Conservation (phyloP, 2,888 invertebrate genomes). For the Platycheirus rosarum region DNA sequence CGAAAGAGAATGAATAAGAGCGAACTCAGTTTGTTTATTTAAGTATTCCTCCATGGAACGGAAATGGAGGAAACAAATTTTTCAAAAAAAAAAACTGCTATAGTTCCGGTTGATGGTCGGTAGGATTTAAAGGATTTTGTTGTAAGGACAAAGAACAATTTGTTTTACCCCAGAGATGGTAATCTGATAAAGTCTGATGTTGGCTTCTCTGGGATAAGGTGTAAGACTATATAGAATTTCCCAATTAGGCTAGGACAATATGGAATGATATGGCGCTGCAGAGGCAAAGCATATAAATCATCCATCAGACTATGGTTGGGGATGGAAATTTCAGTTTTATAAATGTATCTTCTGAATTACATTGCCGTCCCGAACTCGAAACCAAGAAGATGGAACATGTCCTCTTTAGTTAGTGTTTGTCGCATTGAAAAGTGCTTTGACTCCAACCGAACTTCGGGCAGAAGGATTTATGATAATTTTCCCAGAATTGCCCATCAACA, state of each 20-base stretch:
- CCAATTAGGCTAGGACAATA: constrained; percentile 51
- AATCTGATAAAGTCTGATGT: constrained; percentile 47
- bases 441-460: constrained; percentile 20
- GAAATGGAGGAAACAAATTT: constrained; percentile 1
- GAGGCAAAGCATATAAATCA: constrained; percentile 47
- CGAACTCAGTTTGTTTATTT: constrained; percentile 5
- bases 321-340: constrained; percentile 64
- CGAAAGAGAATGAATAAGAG: neutral
- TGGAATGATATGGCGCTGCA: constrained; percentile 9
- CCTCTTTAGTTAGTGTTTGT: no score
- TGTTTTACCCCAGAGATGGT: constrained; percentile 53
- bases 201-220: constrained; percentile 10
- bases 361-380: constrained; percentile 34
- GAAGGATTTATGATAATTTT: constrained; percentile 71
- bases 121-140: constrained; percentile 5
- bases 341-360: constrained; percentile 57
- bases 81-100: neutral
- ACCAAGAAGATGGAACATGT: no score
- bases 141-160: constrained; percentile 41
- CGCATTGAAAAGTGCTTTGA: constrained; percentile 28
- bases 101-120: constrained; percentile 44
- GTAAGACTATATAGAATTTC: constrained; percentile 25
- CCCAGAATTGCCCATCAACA: constrained; percentile 64
- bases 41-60: neutral
- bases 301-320: constrained; percentile 48